Base-by-base conservation (phyloP, 2,113 vertebrate genomes). In the Phyllopteryx taeniolatus region DNA sequence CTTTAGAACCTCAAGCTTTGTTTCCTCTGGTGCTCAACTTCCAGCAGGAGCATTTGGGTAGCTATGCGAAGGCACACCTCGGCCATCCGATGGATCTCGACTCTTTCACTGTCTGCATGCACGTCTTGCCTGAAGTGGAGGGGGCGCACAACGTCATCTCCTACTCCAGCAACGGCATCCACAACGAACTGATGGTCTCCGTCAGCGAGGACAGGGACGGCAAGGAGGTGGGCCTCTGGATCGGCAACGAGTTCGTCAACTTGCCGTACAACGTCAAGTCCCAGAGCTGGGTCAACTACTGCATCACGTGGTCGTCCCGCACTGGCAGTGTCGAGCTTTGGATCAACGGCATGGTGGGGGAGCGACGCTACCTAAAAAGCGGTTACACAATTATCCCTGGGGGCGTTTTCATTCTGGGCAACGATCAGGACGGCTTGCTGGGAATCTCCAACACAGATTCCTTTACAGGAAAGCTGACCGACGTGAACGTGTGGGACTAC, bases 91-190 rank as follows among this genome's bases (percentile, higher is more conserved):
- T 95, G 91, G 75, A 82, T 1, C 85, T 96, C 13, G 77, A 82
- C 33, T 85, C 91, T 71, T 95, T 96, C 88, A 94, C 93, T 0
- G 73, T 87, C 4, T 95, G 94, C 61, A 91, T 94, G 90, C 93
- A 93, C 27, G 76, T 92, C 68, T 86, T 78, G 17, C 72, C 86
- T 13, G 70, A 63, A 13, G 54, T 33, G 0, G 0, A 11, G 0
- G 85, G 86, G 8, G 68, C 76, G 49, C 90, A 93, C 79, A 94
- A 92, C 0, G 66, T 94, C 44, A 76, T 95, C 35, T 94, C 94
- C 57, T 97, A 96, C 68, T 87, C 91, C 77, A 93, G 86, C 0
- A 63, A 49, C 8, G 71, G 83, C 2, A 88, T 78, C 0, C 92
- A 94, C 39, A 93, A 92, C 0, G 95, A 97, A 82, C 86, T 95